phyloP scores from a whole-genome alignment of 2,888 invertebrate genomes.

The Mythimna ferrago region DNA sequence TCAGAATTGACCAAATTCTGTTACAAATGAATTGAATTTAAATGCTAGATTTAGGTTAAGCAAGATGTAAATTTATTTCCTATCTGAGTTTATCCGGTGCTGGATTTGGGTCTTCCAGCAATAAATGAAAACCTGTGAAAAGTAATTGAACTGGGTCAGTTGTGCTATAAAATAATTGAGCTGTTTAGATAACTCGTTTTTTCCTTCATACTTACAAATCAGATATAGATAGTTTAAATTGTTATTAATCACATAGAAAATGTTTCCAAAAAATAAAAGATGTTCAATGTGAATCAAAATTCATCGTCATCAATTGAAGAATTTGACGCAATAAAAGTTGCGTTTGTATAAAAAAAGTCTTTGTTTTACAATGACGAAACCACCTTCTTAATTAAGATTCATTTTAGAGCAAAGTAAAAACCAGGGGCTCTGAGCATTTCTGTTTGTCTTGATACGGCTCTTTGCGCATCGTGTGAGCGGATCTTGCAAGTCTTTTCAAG shows the following conservation, averaged over 20 bases:
- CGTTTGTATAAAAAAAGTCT: background rate
- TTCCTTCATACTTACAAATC: constrained; percentile 18
- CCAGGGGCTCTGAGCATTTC: constrained; percentile 21
- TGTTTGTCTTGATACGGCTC: constrained; percentile 42
- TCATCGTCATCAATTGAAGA: background rate
- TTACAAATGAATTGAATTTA: constrained; percentile 10
- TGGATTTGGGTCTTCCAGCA: constrained; percentile 16
- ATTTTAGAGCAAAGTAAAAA: constrained; percentile 19
- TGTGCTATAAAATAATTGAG: constrained; percentile 30
- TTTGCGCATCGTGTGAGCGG: constrained; percentile 47
- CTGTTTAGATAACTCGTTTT: constrained; percentile 32
- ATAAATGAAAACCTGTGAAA: constrained; percentile 26
- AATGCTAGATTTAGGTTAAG: constrained; percentile 22
- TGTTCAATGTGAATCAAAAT: background rate
- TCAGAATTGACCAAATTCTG: background rate
- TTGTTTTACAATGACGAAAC: background rate
- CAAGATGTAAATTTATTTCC: constrained; percentile 13
- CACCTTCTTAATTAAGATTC: constrained; percentile 32
- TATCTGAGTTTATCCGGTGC: constrained; percentile 18
- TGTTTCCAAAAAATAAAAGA: background rate
- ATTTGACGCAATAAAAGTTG: background rate
- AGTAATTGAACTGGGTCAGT: constrained; percentile 41
- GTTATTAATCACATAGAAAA: background rate
- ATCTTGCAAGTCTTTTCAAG: constrained; percentile 25
- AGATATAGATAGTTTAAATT: constrained; percentile 13